Evolutionary conservation across 2,888 invertebrate species (phyloP).

Genomic region (Meandrusa payeni): DNA sequence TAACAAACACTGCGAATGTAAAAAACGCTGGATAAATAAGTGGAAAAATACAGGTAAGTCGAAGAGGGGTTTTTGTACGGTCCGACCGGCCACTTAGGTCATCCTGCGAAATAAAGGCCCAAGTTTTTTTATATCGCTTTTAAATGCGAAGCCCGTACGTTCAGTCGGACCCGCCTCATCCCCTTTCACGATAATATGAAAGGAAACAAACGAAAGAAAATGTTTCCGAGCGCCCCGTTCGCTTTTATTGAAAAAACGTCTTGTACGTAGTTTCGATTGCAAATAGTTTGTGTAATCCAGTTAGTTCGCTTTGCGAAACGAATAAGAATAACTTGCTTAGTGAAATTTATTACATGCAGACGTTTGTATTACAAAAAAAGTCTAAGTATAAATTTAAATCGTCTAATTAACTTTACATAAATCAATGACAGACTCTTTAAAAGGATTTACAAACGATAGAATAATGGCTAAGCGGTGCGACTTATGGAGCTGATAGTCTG

Average conservation of each 20-base stretch:
- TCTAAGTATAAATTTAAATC: too few relatives aligned
- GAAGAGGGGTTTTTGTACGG: slow-evolving; percentile 76
- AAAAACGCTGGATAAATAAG: slow-evolving; percentile 79
- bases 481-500: too few relatives aligned
- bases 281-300: slow-evolving; percentile 76
- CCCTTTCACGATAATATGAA: slow-evolving; percentile 71
- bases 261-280: slow-evolving; percentile 73
- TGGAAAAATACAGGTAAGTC: slow-evolving; percentile 81
- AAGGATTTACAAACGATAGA: too few relatives aligned
- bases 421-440: too few relatives aligned
- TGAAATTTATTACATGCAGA: too few relatives aligned
- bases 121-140: slow-evolving; percentile 78
- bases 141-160: slow-evolving; percentile 76
- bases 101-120: slow-evolving; percentile 78
- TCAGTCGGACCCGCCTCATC: slow-evolving; percentile 63
- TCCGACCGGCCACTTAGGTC: slow-evolving; percentile 79
- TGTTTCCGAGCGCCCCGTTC: slow-evolving; percentile 68
- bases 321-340: slow-evolving; percentile 50
- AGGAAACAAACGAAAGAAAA: slow-evolving; percentile 79
- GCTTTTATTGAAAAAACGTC: slow-evolving; percentile 70
- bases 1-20: slow-evolving; percentile 76
- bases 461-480: too few relatives aligned
- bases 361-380: too few relatives aligned
- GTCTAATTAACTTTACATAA: too few relatives aligned
- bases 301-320: slow-evolving; percentile 55